Evolutionary conservation across 2,888 invertebrate genomes (phyloP), one percentile per base, ranked within the genome.

Genomic region (Ptychoptera albimana): DNA sequence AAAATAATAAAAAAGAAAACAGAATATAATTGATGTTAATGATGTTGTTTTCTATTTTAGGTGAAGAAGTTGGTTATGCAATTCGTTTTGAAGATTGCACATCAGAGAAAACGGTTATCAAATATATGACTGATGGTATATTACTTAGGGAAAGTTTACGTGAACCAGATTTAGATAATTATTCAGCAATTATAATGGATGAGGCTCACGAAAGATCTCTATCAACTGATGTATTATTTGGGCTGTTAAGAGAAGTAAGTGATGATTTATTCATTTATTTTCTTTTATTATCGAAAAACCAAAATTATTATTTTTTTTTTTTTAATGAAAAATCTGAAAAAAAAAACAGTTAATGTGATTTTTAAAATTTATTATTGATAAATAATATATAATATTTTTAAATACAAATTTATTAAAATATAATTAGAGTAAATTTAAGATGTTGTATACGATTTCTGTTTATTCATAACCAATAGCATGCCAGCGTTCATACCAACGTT

Each of bases 51-150:
- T 31, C 42, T n/a, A n/a, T 47, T 44, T 0, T 56, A 78, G 78
- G 82, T 10, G 85, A 92, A 50, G 89, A 93, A 60, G 87, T 98
- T 8, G 98, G 98, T 11, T 99, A 99, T 67, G 94, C 97, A 14
- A 99, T 99, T 60, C 89, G 98, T 56, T 99, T 99, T 69, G 98
- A 99, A 63, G 98, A 99, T 67, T 97, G 97, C 63, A 98, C 98
- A 0, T 85, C 87, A 0, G 89, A 93, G 50, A 76, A 82, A 63
- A 92, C 92, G 0, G 82, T 91, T 23, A 91, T 93, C 50, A 92
- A 92, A 64, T 99, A 99, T 65, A 98, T 98, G 98, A 99, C 98
- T 0, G 98, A 99, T 67, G 98, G 98, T 67, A 98, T 99, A 56
- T 67, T 99, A 39, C 71, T 98, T 15, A 73, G 98, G 47, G 98